Conservation (phyloP, 2,113 vertebrate genomes). For the Diphyllodes magnificus region DNA sequence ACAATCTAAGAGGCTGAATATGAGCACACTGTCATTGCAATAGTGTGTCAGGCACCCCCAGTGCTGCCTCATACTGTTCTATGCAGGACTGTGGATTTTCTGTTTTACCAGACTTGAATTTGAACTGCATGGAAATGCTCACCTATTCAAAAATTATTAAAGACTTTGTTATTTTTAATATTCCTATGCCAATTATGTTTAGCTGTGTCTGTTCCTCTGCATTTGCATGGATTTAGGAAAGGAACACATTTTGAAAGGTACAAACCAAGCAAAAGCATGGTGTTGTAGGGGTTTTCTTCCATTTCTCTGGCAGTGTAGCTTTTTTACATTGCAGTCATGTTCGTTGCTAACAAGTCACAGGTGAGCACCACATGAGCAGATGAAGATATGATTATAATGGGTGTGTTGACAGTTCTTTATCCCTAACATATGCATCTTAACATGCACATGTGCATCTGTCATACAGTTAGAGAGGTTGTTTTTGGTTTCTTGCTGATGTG, state of each 20-base stretch:
- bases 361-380: constrained; percentile 73
- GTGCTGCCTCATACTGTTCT: background rate
- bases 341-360: constrained; percentile 75
- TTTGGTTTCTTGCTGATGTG: constrained; percentile 19
- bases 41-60: background rate
- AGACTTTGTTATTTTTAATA: background rate
- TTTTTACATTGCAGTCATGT: constrained; percentile 71
- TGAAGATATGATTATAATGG: constrained; percentile 79
- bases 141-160: background rate
- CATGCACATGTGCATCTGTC: constrained; percentile 70
- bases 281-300: background rate
- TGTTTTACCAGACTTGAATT: background rate
- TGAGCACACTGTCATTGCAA: background rate
- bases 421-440: constrained; percentile 68
- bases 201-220: background rate
- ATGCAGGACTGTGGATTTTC: background rate
- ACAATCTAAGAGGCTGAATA: background rate
- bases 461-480: constrained; percentile 27
- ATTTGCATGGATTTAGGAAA: background rate
- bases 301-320: constrained; percentile 30
- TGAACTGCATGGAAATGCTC: background rate
- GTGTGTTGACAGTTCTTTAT: constrained; percentile 76
- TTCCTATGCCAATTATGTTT: background rate
- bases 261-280: background rate
- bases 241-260: background rate